Percentiles rank a stretch among this genome's conserved stretches.
Evolutionary conservation across 92 coral and sea anemone species (phyloP).

Genomic region (Plumapathes pennacea): DNA sequence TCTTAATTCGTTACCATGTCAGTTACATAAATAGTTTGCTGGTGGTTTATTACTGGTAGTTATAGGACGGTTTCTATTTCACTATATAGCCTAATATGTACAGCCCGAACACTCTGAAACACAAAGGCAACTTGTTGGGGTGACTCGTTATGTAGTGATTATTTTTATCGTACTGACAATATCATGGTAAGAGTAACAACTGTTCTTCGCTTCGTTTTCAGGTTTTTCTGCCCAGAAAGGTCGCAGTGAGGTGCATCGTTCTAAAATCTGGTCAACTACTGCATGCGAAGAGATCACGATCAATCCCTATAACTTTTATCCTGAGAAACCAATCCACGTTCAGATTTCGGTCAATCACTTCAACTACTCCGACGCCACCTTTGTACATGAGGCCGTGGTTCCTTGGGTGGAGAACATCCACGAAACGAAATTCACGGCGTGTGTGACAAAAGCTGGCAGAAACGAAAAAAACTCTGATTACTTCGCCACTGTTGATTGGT

Average conservation of each 20-base stretch:
- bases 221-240: constrained; percentile 62
- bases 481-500: constrained; percentile 44
- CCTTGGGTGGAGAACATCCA: constrained; percentile 58
- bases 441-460: constrained; percentile 65
- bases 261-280: constrained; percentile 47
- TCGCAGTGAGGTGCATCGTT: constrained; percentile 33
- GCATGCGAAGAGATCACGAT: constrained; percentile 48
- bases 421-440: constrained; percentile 51
- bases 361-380: constrained; percentile 52
- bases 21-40: no score
- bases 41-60: no score
- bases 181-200: no score
- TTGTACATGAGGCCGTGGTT: constrained; percentile 63
- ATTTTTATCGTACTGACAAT: no score
- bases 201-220: background rate
- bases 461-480: constrained; percentile 14
- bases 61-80: no score
- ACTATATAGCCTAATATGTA: no score
- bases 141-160: no score
- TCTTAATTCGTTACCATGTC: no score
- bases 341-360: constrained; percentile 75
- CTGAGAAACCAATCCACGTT: constrained; percentile 81
- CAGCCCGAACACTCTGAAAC: no score
- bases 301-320: constrained; percentile 61
- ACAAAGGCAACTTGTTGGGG: no score